Evolutionary conservation across 2,797 vertebrate species (phyloP).

Genomic region (Malurus splendens): DNA sequence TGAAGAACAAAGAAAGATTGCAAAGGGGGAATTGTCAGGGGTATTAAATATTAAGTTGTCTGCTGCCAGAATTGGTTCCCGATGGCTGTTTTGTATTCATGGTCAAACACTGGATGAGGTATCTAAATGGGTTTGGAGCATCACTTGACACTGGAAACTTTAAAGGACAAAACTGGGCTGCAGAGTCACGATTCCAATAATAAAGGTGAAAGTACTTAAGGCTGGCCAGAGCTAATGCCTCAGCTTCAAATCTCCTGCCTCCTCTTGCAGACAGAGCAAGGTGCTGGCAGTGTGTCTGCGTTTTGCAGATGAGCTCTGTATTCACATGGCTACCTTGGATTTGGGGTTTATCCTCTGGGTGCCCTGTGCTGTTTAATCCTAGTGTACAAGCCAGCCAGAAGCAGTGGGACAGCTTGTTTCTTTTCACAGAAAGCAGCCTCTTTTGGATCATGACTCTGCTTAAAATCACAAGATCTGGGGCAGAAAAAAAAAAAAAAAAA

Average conservation of each 20-base stretch:
- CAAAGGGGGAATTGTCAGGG: background rate
- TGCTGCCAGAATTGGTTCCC: background rate
- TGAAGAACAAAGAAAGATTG: background rate
- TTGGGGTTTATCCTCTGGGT: background rate
- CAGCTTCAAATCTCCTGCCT: background rate
- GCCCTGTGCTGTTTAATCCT: background rate
- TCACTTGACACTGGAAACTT: background rate
- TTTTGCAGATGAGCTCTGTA: background rate
- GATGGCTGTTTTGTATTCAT: background rate
- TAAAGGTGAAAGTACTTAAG: background rate
- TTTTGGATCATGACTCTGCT: background rate
- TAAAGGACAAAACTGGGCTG: background rate
- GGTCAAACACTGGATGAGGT: background rate
- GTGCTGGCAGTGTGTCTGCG: background rate
- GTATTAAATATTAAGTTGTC: background rate
- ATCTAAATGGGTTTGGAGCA: background rate
- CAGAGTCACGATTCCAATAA: background rate
- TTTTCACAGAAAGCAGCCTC: background rate
- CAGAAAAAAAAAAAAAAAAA: background rate
- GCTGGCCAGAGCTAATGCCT: background rate
- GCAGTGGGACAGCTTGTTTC: background rate
- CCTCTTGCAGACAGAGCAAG: accelerated
- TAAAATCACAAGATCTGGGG: background rate
- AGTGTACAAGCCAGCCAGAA: background rate
- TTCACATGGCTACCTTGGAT: background rate